These are phyloP conservation scores for Lycia hirtaria DNA, from an alignment of 2,888 invertebrate species.

Conservation along the genomic window DNA sequence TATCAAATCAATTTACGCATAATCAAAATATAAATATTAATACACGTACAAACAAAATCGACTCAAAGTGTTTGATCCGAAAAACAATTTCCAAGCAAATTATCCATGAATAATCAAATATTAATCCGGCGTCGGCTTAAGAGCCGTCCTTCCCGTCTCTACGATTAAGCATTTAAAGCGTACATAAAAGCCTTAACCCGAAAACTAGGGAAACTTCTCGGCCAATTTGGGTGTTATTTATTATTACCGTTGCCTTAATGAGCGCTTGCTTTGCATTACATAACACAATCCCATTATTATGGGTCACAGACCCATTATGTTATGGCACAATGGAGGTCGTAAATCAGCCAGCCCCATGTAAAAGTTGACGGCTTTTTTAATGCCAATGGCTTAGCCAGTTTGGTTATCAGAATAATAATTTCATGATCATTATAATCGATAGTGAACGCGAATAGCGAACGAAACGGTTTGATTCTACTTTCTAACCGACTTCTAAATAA, in stretches of 20 bases:
- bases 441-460: not conserved
- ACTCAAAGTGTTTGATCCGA: too few relatives aligned
- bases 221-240: conserved; percentile 55
- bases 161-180: conserved; percentile 30
- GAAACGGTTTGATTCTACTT: too few relatives aligned
- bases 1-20: too few relatives aligned
- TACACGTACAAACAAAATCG: too few relatives aligned
- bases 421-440: not conserved
- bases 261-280: conserved; percentile 62
- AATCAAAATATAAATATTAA: too few relatives aligned
- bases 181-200: conserved; percentile 28
- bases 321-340: conserved; percentile 47
- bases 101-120: not conserved
- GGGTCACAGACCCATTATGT: conserved; percentile 62
- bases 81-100: too few relatives aligned
- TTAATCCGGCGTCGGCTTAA: conserved; percentile 17
- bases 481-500: too few relatives aligned
- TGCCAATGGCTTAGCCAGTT: conserved; percentile 57
- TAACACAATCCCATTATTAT: conserved; percentile 64
- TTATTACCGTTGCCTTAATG: conserved; percentile 61
- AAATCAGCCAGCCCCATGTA: conserved; percentile 64
- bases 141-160: not conserved
- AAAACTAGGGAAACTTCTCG: conserved; percentile 41
- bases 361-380: conserved; percentile 76
- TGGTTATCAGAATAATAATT: conserved; percentile 8